Evolutionary conservation across 2,113 vertebrate genomes (phyloP), one percentile per base, ranked within the genome.

Genomic region (Poeciliopsis prolifica): DNA sequence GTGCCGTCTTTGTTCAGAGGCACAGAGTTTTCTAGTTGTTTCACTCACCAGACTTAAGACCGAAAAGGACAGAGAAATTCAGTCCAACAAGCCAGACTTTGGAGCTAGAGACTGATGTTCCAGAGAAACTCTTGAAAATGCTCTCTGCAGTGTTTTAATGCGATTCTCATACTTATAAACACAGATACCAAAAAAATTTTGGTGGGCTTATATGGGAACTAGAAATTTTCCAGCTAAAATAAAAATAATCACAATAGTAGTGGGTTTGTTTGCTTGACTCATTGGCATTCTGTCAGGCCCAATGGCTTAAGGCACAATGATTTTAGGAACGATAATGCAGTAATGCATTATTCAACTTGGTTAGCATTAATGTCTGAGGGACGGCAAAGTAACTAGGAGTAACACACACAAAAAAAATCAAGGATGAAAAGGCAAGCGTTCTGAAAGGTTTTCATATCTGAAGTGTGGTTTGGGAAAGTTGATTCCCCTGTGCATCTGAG

Each of bases 381-480:
- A 44, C n/a, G 68, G 75, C 33, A 2, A 54, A 42, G 70, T 0
- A 0, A 78, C 68, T 78, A 31, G 7, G 65, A 81, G 72, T 67
- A 77, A 75, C 67, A 6, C 44, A 8, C n/a, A 79, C 71, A 69
- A 66, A 48, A 48, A 19, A 48, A 48, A 19, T 67, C 0, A 22
- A 67, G 72, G 64, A 74, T 9, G 60, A n/a, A 78, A 72, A 68
- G 22, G 73, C 74, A 54, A 73, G 71, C 70, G 70, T 79, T 83
- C 58, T 83, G 72, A 88, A 85, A 88, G 78, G 61, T 74, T 79
- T 80, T 75, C 44, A 78, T 67, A 74, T 87, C 31, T 68, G 62
- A 86, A 86, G 77, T 90, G 84, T 60, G 81, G 73, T 88, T 78
- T 24, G 68, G 72, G 75, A 85, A 85, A 88, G 79, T 83, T 83